A percentile compares a stretch with the other conserved stretches of the same genome.
phyloP scores from a whole-genome alignment of 2,888 invertebrate species.

The Nemurella pictetii region DNA sequence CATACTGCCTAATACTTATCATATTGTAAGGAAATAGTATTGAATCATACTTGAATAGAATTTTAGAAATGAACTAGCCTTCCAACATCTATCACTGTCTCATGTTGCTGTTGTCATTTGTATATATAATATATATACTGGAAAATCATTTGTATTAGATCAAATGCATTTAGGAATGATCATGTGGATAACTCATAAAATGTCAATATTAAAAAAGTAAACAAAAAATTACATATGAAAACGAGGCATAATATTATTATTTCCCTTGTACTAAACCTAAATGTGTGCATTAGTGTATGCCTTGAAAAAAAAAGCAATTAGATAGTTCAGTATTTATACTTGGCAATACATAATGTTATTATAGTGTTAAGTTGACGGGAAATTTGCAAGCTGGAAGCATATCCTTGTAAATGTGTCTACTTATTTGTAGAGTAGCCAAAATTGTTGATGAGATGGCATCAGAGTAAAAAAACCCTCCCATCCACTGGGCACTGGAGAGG shows the following conservation, averaged over 20 bases:
- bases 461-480: too few relatives aligned
- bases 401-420: background rate
- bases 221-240: background rate
- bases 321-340: background rate
- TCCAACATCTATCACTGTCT: background rate
- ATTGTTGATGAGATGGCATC: too few relatives aligned
- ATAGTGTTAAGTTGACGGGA: background rate
- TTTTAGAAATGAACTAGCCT: background rate
- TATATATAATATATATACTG: background rate
- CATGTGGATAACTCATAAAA: background rate
- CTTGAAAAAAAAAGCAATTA: background rate
- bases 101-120: background rate
- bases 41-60: background rate
- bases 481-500: too few relatives aligned
- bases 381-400: background rate
- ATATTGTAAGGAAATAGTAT: background rate
- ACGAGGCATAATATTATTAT: background rate
- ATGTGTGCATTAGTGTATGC: background rate
- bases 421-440: background rate
- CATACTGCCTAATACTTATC: background rate
- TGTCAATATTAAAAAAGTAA: background rate
- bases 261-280: background rate
- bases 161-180: constrained; percentile 10
- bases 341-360: background rate
- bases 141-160: background rate